A percentile compares a stretch with the other conserved stretches of the same genome.
phyloP scores from a whole-genome alignment of 2,113 vertebrate species.

The Forbesichthys papilliferus region DNA sequence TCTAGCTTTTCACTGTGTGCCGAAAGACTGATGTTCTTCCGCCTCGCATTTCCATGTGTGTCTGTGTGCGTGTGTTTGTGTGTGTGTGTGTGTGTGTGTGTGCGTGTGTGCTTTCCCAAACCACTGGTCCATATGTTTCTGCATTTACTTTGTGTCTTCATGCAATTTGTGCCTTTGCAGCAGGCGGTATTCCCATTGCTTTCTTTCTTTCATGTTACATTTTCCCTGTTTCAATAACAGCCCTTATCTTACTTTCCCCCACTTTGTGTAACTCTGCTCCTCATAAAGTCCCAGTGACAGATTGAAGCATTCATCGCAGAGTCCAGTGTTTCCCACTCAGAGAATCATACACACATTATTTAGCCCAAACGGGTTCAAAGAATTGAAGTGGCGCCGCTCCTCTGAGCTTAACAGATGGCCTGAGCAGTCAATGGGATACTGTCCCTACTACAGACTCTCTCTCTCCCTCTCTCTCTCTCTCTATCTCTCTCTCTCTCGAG shows the following conservation, averaged over 20 bases:
- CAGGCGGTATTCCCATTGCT: background rate
- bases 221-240: background rate
- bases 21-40: conserved; percentile 42
- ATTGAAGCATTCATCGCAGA: background rate
- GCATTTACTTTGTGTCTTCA: conserved; percentile 32
- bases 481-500: conserved; percentile 2
- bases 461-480: conserved; percentile 9
- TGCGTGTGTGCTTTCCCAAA: conserved; percentile 5
- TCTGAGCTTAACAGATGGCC: conserved; percentile 2
- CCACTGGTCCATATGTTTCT: conserved; percentile 27
- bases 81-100: conserved; percentile 9
- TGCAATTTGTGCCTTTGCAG: background rate
- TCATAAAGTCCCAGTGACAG: conserved; percentile 3
- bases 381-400: background rate
- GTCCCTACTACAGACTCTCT: background rate
- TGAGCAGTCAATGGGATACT: conserved; percentile 17
- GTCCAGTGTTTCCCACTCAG: conserved; percentile 1
- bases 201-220: background rate
- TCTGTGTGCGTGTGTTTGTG: conserved; percentile 34
- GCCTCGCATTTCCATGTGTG: conserved; percentile 34
- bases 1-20: conserved; percentile 32
- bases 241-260: background rate
- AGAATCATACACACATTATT: background rate
- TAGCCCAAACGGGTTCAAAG: background rate
- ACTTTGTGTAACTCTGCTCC: background rate